Base-by-base conservation (phyloP, 2,888 invertebrate species). In the Orchesella flavescens region DNA sequence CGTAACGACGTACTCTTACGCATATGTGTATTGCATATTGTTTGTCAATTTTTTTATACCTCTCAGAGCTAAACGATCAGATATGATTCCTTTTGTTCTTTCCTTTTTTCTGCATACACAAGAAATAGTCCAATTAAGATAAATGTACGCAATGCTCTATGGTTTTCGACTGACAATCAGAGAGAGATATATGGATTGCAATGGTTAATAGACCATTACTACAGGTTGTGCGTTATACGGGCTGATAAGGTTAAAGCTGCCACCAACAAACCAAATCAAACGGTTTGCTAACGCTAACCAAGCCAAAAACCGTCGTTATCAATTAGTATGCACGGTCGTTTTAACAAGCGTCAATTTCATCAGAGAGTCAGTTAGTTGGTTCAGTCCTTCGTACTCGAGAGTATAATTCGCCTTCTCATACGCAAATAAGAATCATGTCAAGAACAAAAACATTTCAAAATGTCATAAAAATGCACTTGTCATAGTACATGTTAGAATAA, bases 381-480 rank as follows among this genome's bases (percentile, higher is more conserved):
- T 59, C 44, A 17, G 17, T 44, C 44, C 44, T 65, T 65, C 17
- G 43, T 53, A 53, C 17, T 53, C 53, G 10, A 53, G n/a, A 19
- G 17, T 17, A 9, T 66, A 17, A 23, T 13, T 23, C 24, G 63
- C 63, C 24, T 46, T 12, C 15, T 23, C 53, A 73, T 75, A 69
- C 66, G 53, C 75, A 81, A 78, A 69, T 69, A 69, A 75, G 66
- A 81, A 63, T 49, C 81, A 75, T 81, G 81, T 81, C 81, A 81
- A 81, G 81, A 81, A 75, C 81, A 81, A 75, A 81, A 81, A 71
- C 75, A 74, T 75, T 81, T 80, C 49, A 49, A 81, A 81, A 19
- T 81, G 81, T 71, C 81, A 75, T 81, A 81, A 78, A 81, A 81
- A 53, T 79, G 69, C 69, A 71, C 78, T 78, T 69, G 78, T 71